Evolutionary conservation across 2,888 invertebrate species (phyloP).

Genomic region (Hydraecia micacea): DNA sequence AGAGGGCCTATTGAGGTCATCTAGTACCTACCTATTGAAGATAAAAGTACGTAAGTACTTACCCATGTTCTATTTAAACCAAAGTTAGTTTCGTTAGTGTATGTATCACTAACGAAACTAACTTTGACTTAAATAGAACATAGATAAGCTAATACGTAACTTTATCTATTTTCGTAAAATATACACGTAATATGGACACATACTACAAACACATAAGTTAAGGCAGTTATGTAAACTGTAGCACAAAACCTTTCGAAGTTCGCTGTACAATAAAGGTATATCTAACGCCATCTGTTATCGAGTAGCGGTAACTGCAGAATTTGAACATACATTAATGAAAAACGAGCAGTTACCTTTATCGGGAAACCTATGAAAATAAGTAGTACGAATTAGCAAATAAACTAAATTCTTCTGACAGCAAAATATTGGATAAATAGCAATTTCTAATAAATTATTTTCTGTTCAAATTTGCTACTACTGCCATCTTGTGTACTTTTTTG

Average conservation of each 20-base stretch:
- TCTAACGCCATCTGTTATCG: slow-evolving; percentile 68
- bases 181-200: slow-evolving; percentile 21
- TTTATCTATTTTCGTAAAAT: slow-evolving; percentile 23
- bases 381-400: neutral
- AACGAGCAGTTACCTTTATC: neutral
- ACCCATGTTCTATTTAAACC: neutral
- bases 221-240: slow-evolving; percentile 37
- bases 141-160: slow-evolving; percentile 33
- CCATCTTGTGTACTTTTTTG: slow-evolving; percentile 20
- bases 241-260: slow-evolving; percentile 39
- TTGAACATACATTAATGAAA: too few species aligned
- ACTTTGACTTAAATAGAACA: too few species aligned
- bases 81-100: slow-evolving; percentile 7
- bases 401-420: neutral
- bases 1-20: slow-evolving; percentile 11
- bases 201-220: slow-evolving; percentile 28
- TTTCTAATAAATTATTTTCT: neutral
- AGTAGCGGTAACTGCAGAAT: slow-evolving; percentile 53
- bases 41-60: neutral
- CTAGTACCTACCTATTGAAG: neutral
- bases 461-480: neutral
- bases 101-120: neutral
- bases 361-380: neutral
- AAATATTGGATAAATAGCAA: neutral
- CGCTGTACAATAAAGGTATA: neutral